phyloP scores from a whole-genome alignment of 37 sponge, comb jelly and placozoan species.

The Amphimedon queenslandica region DNA sequence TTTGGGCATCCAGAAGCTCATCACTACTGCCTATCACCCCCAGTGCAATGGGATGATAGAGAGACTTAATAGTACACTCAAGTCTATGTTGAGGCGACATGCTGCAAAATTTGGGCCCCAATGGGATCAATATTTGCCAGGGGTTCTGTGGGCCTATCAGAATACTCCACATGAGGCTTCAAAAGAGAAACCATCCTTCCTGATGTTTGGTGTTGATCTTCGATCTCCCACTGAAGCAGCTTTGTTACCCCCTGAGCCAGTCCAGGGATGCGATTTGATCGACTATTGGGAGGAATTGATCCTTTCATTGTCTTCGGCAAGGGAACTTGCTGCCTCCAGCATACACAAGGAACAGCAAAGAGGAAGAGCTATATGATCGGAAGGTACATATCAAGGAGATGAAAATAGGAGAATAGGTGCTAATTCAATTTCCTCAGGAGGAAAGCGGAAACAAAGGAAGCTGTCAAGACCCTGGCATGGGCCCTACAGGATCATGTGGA shows the following conservation, averaged over 20 bases:
- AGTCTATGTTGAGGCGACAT: constrained; percentile 34
- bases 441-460: constrained; percentile 29
- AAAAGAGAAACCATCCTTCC: constrained; percentile 57
- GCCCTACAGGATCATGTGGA: constrained; percentile 16
- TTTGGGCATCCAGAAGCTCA: constrained; percentile 43
- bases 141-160: constrained; percentile 52
- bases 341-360: constrained; percentile 22
- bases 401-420: constrained; percentile 25
- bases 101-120: constrained; percentile 30
- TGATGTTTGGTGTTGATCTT: constrained; percentile 45
- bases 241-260: constrained; percentile 15
- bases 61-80: constrained; percentile 41
- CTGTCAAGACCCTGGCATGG: constrained; percentile 47
- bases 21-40: constrained; percentile 45
- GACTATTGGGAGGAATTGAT: constrained; percentile 37
- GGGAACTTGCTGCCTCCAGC: constrained; percentile 5
- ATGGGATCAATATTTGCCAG: constrained; percentile 47
- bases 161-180: constrained; percentile 49
- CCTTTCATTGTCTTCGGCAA: constrained; percentile 9
- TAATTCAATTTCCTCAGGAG: constrained; percentile 47
- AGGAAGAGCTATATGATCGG: constrained; percentile 11
- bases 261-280: not conserved
- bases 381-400: not conserved
- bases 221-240: constrained; percentile 44
- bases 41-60: constrained; percentile 50